These are phyloP conservation scores for Spea bombifrons DNA, from an alignment of 2,113 vertebrate genomes.

Conservation along the genomic window DNA sequence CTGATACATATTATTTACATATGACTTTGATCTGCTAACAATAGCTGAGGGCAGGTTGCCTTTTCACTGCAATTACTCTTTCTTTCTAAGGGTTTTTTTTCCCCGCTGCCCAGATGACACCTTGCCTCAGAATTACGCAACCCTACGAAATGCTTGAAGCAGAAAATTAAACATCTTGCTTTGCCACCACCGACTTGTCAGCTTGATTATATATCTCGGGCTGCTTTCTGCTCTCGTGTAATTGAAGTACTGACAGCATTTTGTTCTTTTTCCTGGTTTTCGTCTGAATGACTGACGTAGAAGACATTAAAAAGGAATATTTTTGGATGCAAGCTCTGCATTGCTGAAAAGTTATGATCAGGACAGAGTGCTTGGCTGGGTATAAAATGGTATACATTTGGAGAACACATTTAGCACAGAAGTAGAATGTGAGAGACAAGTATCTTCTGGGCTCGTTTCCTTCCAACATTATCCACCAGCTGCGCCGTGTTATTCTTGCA, in stretches of 20 bases:
- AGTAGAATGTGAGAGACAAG: no score
- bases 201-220: constrained; percentile 20
- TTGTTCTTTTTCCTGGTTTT: constrained; percentile 2
- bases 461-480: no score
- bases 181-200: constrained; percentile 30
- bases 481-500: no score
- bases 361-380: no score
- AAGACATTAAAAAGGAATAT: not conserved
- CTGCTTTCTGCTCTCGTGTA: constrained; percentile 24
- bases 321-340: not conserved
- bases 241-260: constrained; percentile 25
- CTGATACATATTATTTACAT: constrained; percentile 23
- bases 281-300: not conserved
- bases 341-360: no score
- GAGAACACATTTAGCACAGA: no score
- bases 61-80: constrained; percentile 17
- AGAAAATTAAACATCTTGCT: constrained; percentile 42
- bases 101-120: not conserved
- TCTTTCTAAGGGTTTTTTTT: not conserved
- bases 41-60: not conserved
- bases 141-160: constrained; percentile 20
- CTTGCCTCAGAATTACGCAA: constrained; percentile 21
- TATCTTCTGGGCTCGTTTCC: no score
- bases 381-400: no score
- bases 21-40: constrained; percentile 36